Evolutionary conservation across 2,113 vertebrate genomes (phyloP).

Genomic region (Oncorhynchus clarkii): DNA sequence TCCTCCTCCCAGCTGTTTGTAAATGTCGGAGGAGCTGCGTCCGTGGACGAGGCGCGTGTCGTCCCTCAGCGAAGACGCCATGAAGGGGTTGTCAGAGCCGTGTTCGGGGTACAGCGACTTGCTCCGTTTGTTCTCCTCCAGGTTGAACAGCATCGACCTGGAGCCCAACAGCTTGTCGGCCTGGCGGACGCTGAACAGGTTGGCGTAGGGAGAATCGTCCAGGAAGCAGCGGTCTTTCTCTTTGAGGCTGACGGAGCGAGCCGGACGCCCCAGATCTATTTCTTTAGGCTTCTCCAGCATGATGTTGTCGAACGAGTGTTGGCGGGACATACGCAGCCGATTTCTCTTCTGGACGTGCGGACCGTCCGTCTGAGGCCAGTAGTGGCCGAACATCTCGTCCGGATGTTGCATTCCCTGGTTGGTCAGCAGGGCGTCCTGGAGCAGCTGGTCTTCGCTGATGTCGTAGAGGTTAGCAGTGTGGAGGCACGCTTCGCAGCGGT

Average conservation of each 20-base stretch:
- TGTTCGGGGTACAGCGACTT: constrained; percentile 92
- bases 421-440: constrained; percentile 78
- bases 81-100: constrained; percentile 91
- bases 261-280: constrained; percentile 79
- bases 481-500: constrained; percentile 90
- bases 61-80: constrained; percentile 82
- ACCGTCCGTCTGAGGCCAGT: constrained; percentile 87
- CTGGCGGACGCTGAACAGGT: constrained; percentile 84
- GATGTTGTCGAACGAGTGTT: constrained; percentile 96
- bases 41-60: constrained; percentile 90
- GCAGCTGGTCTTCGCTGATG: constrained; percentile 96
- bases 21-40: constrained; percentile 90
- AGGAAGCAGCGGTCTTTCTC: constrained; percentile 91
- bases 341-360: constrained; percentile 90
- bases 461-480: constrained; percentile 94
- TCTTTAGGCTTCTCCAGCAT: constrained; percentile 91
- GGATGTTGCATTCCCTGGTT: constrained; percentile 76
- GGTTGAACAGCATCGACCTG: constrained; percentile 85
- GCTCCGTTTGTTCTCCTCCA: constrained; percentile 94
- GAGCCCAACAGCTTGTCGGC: constrained; percentile 90
- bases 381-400: constrained; percentile 85
- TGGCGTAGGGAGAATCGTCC: constrained; percentile 90
- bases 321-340: constrained; percentile 86
- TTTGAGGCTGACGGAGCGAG: constrained; percentile 94
- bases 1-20: constrained; percentile 83